phyloP scores from a whole-genome alignment of 1,140 invertebrate species.

The Cydia pomonella region DNA sequence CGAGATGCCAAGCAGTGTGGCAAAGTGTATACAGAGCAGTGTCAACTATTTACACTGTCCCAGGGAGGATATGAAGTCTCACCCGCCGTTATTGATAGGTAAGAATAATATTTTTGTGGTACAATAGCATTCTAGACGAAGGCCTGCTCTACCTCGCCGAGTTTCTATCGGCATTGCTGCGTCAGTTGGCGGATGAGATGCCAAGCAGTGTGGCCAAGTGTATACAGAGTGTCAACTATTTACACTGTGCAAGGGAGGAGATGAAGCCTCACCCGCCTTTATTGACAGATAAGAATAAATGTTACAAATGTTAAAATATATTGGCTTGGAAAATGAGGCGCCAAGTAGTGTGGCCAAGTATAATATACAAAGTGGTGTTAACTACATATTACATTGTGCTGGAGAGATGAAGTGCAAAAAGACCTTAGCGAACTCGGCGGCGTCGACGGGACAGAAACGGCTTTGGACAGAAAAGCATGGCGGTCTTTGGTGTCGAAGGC shows the following conservation, averaged over 20 bases:
- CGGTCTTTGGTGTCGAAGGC: slow-evolving; percentile 86
- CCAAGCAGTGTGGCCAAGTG: slow-evolving; percentile 84
- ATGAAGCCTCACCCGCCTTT: slow-evolving; percentile 87
- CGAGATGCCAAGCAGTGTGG: slow-evolving; percentile 84
- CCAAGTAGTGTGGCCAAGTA: slow-evolving; percentile 84
- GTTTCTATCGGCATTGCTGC: slow-evolving; percentile 87
- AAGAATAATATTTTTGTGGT: too few species aligned
- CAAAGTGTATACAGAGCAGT: slow-evolving; percentile 86
- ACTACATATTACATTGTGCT: slow-evolving; percentile 44
- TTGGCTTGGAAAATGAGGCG: slow-evolving; percentile 82
- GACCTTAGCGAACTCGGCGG: too few species aligned
- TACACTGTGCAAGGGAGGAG: slow-evolving; percentile 86
- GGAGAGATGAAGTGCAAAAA: slow-evolving; percentile 86
- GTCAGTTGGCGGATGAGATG: slow-evolving; percentile 84
- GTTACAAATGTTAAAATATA: slow-evolving; percentile 85
- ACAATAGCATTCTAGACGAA: too few species aligned
- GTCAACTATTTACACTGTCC: slow-evolving; percentile 87
- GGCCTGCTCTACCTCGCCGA: too few species aligned
- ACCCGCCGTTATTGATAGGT: slow-evolving; percentile 87
- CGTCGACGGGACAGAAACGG: too few species aligned
- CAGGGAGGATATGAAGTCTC: slow-evolving; percentile 86
- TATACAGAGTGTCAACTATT: slow-evolving; percentile 86
- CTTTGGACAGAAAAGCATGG: slow-evolving; percentile 85
- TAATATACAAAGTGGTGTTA: slow-evolving; percentile 84
- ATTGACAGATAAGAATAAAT: slow-evolving; percentile 86